Evolutionary conservation across 2,113 vertebrate species (phyloP).

Genomic region (Gambusia affinis): DNA sequence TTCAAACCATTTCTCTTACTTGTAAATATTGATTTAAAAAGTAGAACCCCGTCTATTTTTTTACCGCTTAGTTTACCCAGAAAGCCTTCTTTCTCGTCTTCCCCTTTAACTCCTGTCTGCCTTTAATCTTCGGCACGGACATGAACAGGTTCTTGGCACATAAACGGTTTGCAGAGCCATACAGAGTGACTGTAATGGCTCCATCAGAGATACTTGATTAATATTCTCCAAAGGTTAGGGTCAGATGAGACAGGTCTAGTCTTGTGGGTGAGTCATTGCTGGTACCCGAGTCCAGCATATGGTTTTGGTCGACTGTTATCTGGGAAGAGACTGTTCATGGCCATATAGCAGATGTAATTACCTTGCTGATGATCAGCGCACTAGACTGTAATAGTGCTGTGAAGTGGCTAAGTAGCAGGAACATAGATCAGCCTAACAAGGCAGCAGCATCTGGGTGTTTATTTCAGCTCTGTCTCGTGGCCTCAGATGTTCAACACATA

Average conservation of each 20-base stretch:
- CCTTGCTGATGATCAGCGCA: constrained; percentile 61
- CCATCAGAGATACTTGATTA: constrained; percentile 56
- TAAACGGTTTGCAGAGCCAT: constrained; percentile 4
- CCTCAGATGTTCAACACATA: neutral
- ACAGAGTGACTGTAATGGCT: constrained; percentile 48
- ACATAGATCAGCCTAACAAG: constrained; percentile 58
- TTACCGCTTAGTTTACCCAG: constrained; percentile 40
- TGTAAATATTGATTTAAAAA: constrained; percentile 28
- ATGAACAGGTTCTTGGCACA: constrained; percentile 24
- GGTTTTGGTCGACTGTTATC: constrained; percentile 13
- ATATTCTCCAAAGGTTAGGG: constrained; percentile 67
- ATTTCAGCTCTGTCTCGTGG: neutral
- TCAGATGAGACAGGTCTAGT: constrained; percentile 48
- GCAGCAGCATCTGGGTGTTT: constrained; percentile 21
- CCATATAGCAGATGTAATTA: constrained; percentile 68
- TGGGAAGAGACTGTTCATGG: constrained; percentile 25
- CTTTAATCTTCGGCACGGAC: constrained; percentile 57
- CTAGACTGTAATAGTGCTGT: constrained; percentile 38
- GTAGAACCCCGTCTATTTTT: constrained; percentile 8
- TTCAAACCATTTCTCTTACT: constrained; percentile 30
- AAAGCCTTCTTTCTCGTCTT: constrained; percentile 29
- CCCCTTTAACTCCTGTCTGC: constrained; percentile 23
- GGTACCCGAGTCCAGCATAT: neutral
- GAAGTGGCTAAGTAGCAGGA: constrained; percentile 40
- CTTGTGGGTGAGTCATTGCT: constrained; percentile 41